These are phyloP conservation scores for Montipora efflorescens DNA, from an alignment of 64 coral and sea anemone species.

Conservation along the genomic window DNA sequence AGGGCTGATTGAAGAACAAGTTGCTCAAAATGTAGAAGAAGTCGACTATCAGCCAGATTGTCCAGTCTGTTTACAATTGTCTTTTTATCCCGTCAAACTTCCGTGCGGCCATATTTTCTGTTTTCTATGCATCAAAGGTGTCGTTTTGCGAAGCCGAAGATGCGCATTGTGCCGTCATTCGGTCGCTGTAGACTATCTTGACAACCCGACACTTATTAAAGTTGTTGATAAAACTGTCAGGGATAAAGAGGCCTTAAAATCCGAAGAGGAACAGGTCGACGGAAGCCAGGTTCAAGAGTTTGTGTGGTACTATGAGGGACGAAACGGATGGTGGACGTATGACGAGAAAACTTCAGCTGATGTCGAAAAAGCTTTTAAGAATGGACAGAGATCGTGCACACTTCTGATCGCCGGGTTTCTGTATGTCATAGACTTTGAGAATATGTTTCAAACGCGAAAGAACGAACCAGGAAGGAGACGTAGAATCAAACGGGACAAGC, in stretches of 20 bases:
- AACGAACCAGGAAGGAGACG: slow-evolving; percentile 92
- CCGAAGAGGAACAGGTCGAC: slow-evolving; percentile 9
- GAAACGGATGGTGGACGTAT: slow-evolving; percentile 99
- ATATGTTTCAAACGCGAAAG: slow-evolving; percentile 98
- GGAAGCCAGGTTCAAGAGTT: slow-evolving; percentile 50
- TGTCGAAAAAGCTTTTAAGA: slow-evolving; percentile 90
- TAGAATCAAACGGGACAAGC: slow-evolving; percentile 93
- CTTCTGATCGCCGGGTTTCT: slow-evolving; percentile 95
- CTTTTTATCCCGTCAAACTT: slow-evolving; percentile 90
- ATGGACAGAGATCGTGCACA: slow-evolving; percentile 94
- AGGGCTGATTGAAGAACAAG: not conserved
- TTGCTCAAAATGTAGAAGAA: slow-evolving; percentile 73
- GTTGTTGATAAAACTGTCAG: not conserved
- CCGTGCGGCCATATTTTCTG: slow-evolving; percentile 98
- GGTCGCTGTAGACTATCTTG: slow-evolving; percentile 80
- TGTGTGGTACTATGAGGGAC: slow-evolving; percentile 96
- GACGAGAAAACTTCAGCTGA: slow-evolving; percentile 88
- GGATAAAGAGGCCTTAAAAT: slow-evolving; percentile 22
- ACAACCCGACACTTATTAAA: slow-evolving; percentile 93
- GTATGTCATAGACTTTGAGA: slow-evolving; percentile 97
- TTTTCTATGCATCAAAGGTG: slow-evolving; percentile 99
- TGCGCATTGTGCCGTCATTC: slow-evolving; percentile 95
- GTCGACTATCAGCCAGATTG: slow-evolving; percentile 90
- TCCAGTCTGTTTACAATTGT: slow-evolving; percentile 89
- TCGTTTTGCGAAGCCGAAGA: slow-evolving; percentile 86